Conservation (phyloP, 30 jellyfish, hydroid and myxozoan species). For the Clytia hemisphaerica region DNA sequence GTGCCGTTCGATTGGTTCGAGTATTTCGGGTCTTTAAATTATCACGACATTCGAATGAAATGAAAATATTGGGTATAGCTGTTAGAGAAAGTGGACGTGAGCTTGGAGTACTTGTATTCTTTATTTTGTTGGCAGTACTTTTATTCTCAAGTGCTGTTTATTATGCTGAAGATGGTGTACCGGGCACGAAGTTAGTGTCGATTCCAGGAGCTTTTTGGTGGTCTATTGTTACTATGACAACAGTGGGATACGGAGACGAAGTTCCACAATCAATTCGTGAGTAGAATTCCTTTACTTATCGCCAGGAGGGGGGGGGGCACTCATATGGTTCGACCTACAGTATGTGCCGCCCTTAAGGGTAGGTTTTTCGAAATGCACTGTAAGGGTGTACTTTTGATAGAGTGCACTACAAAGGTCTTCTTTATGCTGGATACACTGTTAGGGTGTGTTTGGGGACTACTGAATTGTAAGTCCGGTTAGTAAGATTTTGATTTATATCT, state of each 20-base stretch:
- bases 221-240: constrained; percentile 96
- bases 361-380: no score
- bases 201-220: constrained; percentile 99
- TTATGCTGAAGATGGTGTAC: constrained; percentile 78
- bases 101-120: constrained; percentile 79
- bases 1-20: constrained; percentile 86
- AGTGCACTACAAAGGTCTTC: no score
- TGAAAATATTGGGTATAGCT: constrained; percentile 93
- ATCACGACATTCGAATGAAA: constrained; percentile 93
- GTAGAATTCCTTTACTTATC: not conserved
- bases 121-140: constrained; percentile 79
- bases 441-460: no score
- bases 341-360: no score
- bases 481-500: no score
- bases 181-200: constrained; percentile 53
- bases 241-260: constrained; percentile 98
- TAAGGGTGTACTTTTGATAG: no score
- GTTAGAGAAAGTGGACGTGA: constrained; percentile 80
- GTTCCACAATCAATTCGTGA: constrained; percentile 73
- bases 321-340: no score
- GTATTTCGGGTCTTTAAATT: constrained; percentile 92
- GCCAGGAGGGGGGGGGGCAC: no score
- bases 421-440: no score
- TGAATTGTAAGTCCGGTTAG: no score
- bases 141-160: constrained; percentile 94